Evolutionary conservation across 2,888 invertebrate species (phyloP), one percentile per base, ranked within the genome.

Genomic region (Griposia aprilina): DNA sequence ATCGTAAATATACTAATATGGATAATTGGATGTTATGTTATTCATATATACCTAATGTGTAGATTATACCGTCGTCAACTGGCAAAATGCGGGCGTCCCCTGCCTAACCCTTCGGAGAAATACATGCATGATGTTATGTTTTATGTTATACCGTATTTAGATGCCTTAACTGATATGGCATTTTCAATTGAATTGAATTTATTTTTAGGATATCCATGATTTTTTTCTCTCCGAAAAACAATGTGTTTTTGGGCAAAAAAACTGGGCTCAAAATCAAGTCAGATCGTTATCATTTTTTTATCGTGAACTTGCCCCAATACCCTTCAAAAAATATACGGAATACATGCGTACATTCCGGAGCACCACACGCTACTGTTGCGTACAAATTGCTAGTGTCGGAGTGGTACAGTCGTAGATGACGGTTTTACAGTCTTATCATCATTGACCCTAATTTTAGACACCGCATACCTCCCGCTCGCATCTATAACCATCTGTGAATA

Each of bases 361-460:
- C 65, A 67, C 36, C 41, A 67, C 45, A 73, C 45, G 36, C 45
- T 81, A 75, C 65, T 48, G 74, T 68, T 50, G 62, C 74, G 50
- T 74, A 67, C 74, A 81, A 74, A 74, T 74, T 71, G 68, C 59
- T 78, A 79, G 79, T 80, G 71, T 87, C 87, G 79, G 62, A 63
- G 59, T 62, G 20, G 70, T 85, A 81, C 87, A 85, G 87, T 90
- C 88, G 88, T 89, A 90, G 91, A 92, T 92, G 92, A 91, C 91
- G 88, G 90, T 93, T 94, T 93, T 93, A 93, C 90, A 87, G 91
- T 90, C 91, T 92, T 93, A 93, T 94, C 93, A 95, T 94, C 95
- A 94, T 95, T 95, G 95, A 95, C 95, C 95, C 91, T 95, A 95
- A 95, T 95, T 95, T 95, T 90, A 93, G 90, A 88, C 89, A 90